A percentile compares a stretch with the other conserved stretches of the same genome.
Evolutionary conservation across 1,140 invertebrate genomes (phyloP).

Genomic region (Ceratina australensis): DNA sequence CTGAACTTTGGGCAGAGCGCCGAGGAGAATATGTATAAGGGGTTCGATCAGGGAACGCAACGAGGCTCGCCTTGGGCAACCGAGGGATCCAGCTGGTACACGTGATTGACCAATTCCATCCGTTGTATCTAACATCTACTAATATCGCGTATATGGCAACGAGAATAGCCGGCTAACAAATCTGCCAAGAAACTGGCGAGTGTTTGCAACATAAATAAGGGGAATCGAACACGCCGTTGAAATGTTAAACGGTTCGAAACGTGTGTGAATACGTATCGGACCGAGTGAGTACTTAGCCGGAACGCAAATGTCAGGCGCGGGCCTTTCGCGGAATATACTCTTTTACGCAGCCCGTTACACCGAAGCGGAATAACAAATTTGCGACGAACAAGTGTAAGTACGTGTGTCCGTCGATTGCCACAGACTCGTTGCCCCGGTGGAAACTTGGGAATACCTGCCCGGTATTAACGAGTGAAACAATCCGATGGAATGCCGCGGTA

Average conservation of each 20-base stretch:
- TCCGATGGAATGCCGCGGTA: constrained; percentile 28
- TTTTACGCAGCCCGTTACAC: constrained; percentile 43
- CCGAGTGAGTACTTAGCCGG: not conserved
- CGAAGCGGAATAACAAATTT: constrained; percentile 57
- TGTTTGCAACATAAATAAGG: constrained; percentile 57
- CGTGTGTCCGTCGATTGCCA: constrained; percentile 7
- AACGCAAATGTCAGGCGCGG: constrained; percentile 53
- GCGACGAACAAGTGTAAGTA: constrained; percentile 16
- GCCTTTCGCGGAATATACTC: constrained; percentile 43
- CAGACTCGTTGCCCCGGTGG: not conserved
- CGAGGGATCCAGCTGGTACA: constrained; percentile 38
- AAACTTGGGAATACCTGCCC: constrained; percentile 29
- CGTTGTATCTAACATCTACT: constrained; percentile 60
- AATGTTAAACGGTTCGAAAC: constrained; percentile 63
- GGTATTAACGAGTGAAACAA: constrained; percentile 48
- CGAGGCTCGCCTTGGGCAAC: constrained; percentile 50
- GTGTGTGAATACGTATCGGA: constrained; percentile 51
- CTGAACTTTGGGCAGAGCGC: constrained; percentile 45
- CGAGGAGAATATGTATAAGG: constrained; percentile 18
- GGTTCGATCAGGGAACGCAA: constrained; percentile 22
- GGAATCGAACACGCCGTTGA: constrained; percentile 58
- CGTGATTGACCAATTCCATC: constrained; percentile 62
- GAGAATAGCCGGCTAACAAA: constrained; percentile 54
- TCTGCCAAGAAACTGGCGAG: constrained; percentile 36
- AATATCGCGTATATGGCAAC: constrained; percentile 59